Conservation (phyloP, 1,140 invertebrate species). For the Grapholita molesta region DNA sequence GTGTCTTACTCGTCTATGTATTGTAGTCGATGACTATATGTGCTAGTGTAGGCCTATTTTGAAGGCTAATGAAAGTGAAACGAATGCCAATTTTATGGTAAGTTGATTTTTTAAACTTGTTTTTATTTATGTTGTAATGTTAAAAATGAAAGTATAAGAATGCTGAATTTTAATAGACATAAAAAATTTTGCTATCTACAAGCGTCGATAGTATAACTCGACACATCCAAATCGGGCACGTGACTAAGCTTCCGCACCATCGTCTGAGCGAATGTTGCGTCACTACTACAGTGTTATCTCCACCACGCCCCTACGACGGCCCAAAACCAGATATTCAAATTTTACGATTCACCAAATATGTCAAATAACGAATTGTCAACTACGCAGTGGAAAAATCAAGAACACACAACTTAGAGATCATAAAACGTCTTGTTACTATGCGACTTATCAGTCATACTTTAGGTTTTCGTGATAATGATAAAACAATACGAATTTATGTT, state of each 20-base stretch:
- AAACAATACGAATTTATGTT: slow-evolving; percentile 75
- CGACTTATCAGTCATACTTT: slow-evolving; percentile 47
- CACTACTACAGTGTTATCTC: slow-evolving; percentile 22
- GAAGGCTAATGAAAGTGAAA: neutral
- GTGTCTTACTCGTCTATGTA: neutral
- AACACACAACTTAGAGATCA: slow-evolving; percentile 43
- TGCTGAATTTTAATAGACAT: no score
- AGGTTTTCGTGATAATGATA: slow-evolving; percentile 68
- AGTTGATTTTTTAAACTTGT: neutral
- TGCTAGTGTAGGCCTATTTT: neutral
- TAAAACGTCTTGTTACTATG: slow-evolving; percentile 64
- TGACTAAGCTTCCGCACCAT: slow-evolving; percentile 14
- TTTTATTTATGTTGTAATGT: neutral
- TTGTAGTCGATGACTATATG: neutral
- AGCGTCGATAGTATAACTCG: neutral
- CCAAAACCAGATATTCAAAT: slow-evolving; percentile 27
- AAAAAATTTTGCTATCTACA: neutral
- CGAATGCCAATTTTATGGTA: neutral
- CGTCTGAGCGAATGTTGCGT: slow-evolving; percentile 25
- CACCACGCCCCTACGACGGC: slow-evolving; percentile 27
- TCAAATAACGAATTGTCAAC: neutral
- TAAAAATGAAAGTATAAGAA: neutral
- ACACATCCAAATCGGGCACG: neutral
- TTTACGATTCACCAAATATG: slow-evolving; percentile 4
- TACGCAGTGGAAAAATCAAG: slow-evolving; percentile 23